These are phyloP conservation scores for Tenrec ecaudatus DNA, from an alignment of 2,113 vertebrate genomes.

Conservation along the genomic window DNA sequence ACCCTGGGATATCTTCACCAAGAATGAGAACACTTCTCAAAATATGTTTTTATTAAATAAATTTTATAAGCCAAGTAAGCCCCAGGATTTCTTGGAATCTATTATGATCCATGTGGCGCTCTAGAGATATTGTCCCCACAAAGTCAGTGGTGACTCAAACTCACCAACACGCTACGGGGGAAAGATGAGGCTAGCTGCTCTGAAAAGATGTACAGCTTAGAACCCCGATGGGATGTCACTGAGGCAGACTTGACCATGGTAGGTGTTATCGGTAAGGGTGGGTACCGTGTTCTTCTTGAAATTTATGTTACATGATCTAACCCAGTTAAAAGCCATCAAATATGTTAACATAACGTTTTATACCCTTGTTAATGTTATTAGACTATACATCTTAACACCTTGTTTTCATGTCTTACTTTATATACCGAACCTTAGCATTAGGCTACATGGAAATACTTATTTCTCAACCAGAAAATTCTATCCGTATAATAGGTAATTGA, in stretches of 20 bases:
- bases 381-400: not conserved
- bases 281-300: not conserved
- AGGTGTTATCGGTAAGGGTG: not conserved
- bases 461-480: slow-evolving; percentile 28
- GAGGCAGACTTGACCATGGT: not conserved
- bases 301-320: slow-evolving; percentile 9
- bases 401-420: slow-evolving; percentile 36
- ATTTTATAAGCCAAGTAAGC: not conserved
- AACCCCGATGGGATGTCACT: too few species aligned
- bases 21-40: slow-evolving; percentile 10
- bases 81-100: not conserved
- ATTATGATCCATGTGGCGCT: not conserved
- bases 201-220: too few species aligned
- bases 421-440: slow-evolving; percentile 26
- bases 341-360: slow-evolving; percentile 33
- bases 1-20: slow-evolving; percentile 28
- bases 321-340: not conserved
- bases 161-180: too few species aligned
- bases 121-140: too few species aligned
- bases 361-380: slow-evolving; percentile 49
- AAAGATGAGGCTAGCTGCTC: too few species aligned
- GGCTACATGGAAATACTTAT: slow-evolving; percentile 21
- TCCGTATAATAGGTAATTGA: not conserved
- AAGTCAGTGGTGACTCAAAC: too few species aligned
- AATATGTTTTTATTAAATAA: slow-evolving; percentile 60